phyloP scores from a whole-genome alignment of 1,140 invertebrate genomes.

The Orussus abietinus region DNA sequence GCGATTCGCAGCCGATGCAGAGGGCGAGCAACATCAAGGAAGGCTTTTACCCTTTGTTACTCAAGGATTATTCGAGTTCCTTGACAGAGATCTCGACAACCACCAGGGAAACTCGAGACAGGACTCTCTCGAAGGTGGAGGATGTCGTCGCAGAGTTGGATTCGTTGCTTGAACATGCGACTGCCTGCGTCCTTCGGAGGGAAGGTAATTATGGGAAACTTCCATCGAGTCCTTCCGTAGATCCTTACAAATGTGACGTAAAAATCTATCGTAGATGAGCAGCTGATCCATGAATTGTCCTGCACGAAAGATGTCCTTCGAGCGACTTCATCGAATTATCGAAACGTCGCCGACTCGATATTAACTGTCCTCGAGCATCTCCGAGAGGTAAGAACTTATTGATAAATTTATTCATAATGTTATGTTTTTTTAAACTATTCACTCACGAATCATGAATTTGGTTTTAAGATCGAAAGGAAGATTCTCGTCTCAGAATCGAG shows the following conservation, averaged over 20 bases:
- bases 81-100: too few species aligned
- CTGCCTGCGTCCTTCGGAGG: conserved; percentile 55
- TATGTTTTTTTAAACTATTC: neutral
- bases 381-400: conserved; percentile 57
- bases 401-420: neutral
- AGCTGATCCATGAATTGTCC: conserved; percentile 61
- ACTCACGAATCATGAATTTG: neutral
- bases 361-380: conserved; percentile 67
- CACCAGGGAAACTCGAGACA: too few species aligned
- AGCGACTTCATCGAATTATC: conserved; percentile 68
- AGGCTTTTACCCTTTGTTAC: conserved; percentile 75
- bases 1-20: conserved; percentile 71
- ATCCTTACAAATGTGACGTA: too few species aligned
- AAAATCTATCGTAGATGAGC: too few species aligned
- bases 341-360: conserved; percentile 68
- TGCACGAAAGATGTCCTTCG: too few species aligned
- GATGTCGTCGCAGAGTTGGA: conserved; percentile 69
- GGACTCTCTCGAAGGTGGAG: conserved; percentile 61
- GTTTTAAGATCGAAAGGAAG: neutral
- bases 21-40: conserved; percentile 71
- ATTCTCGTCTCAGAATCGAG: too few species aligned
- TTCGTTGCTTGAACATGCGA: conserved; percentile 64
- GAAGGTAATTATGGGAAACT: conserved; percentile 49
- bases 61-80: too few species aligned
- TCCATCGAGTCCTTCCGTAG: too few species aligned